Base-by-base conservation (phyloP, 1,140 invertebrate genomes). In the Drosophila quadrilineata region DNA sequence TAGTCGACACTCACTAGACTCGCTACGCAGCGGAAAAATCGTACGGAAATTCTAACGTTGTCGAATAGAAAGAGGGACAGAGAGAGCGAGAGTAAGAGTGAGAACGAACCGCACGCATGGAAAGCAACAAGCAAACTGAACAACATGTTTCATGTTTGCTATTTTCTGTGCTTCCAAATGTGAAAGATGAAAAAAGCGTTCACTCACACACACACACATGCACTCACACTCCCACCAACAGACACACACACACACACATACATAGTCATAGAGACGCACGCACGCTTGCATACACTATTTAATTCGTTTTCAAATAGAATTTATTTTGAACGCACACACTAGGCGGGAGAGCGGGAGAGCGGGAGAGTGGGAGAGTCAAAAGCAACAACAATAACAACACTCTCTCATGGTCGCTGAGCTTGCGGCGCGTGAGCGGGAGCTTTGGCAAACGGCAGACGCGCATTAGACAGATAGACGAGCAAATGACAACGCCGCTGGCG, bases 41-140 rank as follows among this genome's bases (percentile, higher is more conserved):
- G 1, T n/a, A 41, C 36, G 10, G n/a, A 58, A 14, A 38, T n/a
- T 2, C 29, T n/a, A n/a, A 10, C 29, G n/a, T n/a, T 10, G 29
- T 33, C 22, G 24, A 36, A 28, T 12, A 9, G n/a, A 50, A 3
- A 12, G 9, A 36, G 22, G 31, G 29, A 17, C 8, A 59, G 45
- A 29, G 26, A 59, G 29, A 46, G 52, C 22, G 12, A 21, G 41
- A 35, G 12, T 52, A 16, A 6, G 40, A 52, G 53, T 43, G 58
- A 43, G 36, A 46, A 46, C 67, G 69, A 87, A 87, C 84, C 77
- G 84, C 64, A 84, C 84, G 84, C 84, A 77, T 69, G 64, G 45
- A 68, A 67, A 79, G 84, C 84, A 87, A 87, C 85, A 79, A 87
- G 84, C 84, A 73, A 87, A 87, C 84, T 87, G 76, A 87, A 87